phyloP scores from a whole-genome alignment of 1,140 invertebrate genomes.

The Drosophila sechellia region DNA sequence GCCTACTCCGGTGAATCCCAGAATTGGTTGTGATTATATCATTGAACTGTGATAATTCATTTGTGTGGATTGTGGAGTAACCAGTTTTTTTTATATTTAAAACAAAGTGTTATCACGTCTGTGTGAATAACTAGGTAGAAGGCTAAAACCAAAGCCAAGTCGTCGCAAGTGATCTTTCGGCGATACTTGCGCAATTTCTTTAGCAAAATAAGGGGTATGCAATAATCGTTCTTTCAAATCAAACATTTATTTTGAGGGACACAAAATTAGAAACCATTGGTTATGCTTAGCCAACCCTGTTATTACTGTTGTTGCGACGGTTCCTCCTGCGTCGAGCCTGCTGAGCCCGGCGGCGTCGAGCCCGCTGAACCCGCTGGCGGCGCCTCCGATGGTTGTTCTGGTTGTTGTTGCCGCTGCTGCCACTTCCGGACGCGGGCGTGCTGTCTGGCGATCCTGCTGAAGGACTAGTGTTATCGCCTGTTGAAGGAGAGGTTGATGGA shows the following conservation, averaged over 20 bases:
- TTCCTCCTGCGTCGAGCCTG: constrained; percentile 29
- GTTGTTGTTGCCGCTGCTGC: background rate
- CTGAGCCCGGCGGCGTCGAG: background rate
- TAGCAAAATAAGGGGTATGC: too few relatives aligned
- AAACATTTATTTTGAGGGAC: background rate
- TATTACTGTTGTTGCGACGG: constrained; percentile 20
- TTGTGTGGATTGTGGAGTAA: constrained; percentile 8
- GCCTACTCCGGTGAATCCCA: constrained; percentile 2
- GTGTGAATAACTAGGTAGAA: background rate
- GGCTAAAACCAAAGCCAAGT: background rate
- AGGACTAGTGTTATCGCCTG: background rate
- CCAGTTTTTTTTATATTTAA: constrained; percentile 3
- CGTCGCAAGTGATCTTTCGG: background rate
- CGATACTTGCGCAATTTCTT: background rate
- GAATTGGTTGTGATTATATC: background rate
- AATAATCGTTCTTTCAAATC: too few relatives aligned
- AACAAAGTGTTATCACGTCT: too few relatives aligned
- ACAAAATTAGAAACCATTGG: too few relatives aligned
- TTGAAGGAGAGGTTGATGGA: background rate
- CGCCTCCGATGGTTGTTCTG: background rate
- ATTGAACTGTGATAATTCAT: constrained; percentile 5
- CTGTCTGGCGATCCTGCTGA: background rate
- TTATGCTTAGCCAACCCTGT: background rate
- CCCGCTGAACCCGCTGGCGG: constrained; percentile 2
- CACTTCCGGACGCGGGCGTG: background rate